These are phyloP conservation scores for Spatulosminthurus flaviceps DNA, from an alignment of 2,888 invertebrate genomes.

Conservation along the genomic window DNA sequence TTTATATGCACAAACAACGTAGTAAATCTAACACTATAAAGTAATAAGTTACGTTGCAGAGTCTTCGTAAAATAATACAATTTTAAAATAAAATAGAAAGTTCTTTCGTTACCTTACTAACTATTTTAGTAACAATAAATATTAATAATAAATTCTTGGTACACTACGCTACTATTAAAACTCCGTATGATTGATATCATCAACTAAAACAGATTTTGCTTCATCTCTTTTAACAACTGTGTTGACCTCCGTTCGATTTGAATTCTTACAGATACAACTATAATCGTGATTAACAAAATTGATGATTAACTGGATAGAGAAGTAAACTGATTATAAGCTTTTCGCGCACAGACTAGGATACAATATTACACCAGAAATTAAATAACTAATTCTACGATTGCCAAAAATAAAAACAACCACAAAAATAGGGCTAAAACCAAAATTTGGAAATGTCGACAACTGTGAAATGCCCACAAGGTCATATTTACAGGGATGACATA, in stretches of 20 bases:
- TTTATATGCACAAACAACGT: neutral
- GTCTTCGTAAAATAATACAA: slow-evolving; percentile 5
- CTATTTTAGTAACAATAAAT: slow-evolving; percentile 29
- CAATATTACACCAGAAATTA: slow-evolving; percentile 63
- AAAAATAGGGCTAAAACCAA: neutral
- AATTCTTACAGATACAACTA: neutral
- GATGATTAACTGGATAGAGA: slow-evolving; percentile 27
- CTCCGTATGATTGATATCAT: slow-evolving; percentile 38
- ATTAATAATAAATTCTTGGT: slow-evolving; percentile 26
- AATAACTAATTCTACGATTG: slow-evolving; percentile 58
- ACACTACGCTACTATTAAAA: slow-evolving; percentile 35
- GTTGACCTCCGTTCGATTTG: neutral
- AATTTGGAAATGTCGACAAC: neutral
- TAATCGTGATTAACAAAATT: neutral
- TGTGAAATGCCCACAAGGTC: slow-evolving; percentile 1
- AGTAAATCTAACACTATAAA: neutral
- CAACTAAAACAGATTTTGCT: slow-evolving; percentile 19
- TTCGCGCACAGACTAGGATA: slow-evolving; percentile 61
- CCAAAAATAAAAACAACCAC: slow-evolving; percentile 48
- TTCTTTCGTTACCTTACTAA: slow-evolving; percentile 6
- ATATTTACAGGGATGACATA: neutral
- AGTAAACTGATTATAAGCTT: slow-evolving; percentile 51
- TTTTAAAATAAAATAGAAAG: slow-evolving; percentile 45
- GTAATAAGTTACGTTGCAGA: slow-evolving; percentile 29
- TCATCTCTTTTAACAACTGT: neutral